phyloP scores from a whole-genome alignment of 2,113 vertebrate genomes.

The Calonectris borealis region DNA sequence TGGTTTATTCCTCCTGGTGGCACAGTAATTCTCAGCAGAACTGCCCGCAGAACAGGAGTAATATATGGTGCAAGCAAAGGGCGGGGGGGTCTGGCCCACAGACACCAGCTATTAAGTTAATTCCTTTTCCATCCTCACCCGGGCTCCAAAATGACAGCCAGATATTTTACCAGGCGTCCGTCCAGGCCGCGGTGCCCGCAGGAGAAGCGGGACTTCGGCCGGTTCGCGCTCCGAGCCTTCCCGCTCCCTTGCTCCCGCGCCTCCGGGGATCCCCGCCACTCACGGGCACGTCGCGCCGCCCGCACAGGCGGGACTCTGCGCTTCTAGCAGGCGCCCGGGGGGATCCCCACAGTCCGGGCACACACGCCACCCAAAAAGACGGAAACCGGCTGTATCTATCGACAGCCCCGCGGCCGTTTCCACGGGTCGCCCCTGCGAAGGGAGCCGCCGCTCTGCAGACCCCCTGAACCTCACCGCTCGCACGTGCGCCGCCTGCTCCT shows the following conservation, averaged over 20 bases:
- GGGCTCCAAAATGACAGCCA: neutral
- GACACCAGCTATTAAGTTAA: neutral
- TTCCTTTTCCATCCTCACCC: neutral
- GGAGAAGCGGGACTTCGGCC: neutral
- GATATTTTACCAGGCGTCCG: neutral
- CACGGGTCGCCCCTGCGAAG: no score
- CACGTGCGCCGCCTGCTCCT: neutral
- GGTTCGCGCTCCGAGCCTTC: neutral
- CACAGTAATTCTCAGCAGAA: neutral
- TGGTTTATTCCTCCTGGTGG: neutral
- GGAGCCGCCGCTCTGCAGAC: neutral
- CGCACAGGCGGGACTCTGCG: no score
- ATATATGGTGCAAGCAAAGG: neutral
- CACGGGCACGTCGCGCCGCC: no score
- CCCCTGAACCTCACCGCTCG: neutral
- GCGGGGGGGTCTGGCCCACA: neutral
- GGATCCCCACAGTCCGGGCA: fast-evolving
- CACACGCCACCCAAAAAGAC: fast-evolving
- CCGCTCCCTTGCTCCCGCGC: fast-evolving
- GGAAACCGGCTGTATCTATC: fast-evolving
- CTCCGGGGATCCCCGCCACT: no score
- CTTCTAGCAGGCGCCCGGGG: neutral
- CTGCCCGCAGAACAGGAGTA: fast-evolving
- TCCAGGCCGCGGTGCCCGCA: neutral
- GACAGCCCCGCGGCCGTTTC: neutral